These are phyloP conservation scores for Hiodon tergisus DNA, from an alignment of 2,113 vertebrate genomes.

Conservation along the genomic window DNA sequence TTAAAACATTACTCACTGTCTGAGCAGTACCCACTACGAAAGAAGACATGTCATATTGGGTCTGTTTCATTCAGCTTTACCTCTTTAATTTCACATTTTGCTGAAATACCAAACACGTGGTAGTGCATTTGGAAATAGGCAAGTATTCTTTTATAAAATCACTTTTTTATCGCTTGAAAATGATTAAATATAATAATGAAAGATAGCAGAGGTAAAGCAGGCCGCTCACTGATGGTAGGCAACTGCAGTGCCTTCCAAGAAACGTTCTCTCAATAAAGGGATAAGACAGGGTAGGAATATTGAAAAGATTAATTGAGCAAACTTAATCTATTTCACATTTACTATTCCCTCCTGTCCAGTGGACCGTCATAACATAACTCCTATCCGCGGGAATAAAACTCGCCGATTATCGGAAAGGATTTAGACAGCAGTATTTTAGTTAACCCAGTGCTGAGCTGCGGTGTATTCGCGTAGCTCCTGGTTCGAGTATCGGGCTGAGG, in stretches of 20 bases:
- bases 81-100: neutral
- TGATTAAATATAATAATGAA: conserved; percentile 16
- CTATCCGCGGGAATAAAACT: conserved; percentile 4
- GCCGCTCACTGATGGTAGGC: neutral
- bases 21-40: neutral
- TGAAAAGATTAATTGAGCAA: conserved; percentile 46
- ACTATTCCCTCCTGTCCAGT: conserved; percentile 33
- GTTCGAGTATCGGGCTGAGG: too few species aligned
- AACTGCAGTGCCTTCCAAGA: conserved; percentile 18
- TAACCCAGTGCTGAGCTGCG: neutral
- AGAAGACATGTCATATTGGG: neutral
- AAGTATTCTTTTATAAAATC: neutral
- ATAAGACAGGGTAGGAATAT: conserved; percentile 47
- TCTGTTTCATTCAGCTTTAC: neutral
- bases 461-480: too few species aligned
- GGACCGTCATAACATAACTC: neutral
- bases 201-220: conserved; percentile 10
- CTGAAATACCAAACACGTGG: conserved; percentile 24
- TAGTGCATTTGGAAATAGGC: neutral
- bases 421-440: neutral
- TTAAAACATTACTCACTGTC: neutral
- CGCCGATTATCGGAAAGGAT: neutral
- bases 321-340: conserved; percentile 55
- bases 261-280: conserved; percentile 23
- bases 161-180: conserved; percentile 17